Percentiles rank a stretch among this genome's conserved stretches.
Conservation (phyloP, 2,113 vertebrate species). For the Phalacrocorax pelagicus region DNA sequence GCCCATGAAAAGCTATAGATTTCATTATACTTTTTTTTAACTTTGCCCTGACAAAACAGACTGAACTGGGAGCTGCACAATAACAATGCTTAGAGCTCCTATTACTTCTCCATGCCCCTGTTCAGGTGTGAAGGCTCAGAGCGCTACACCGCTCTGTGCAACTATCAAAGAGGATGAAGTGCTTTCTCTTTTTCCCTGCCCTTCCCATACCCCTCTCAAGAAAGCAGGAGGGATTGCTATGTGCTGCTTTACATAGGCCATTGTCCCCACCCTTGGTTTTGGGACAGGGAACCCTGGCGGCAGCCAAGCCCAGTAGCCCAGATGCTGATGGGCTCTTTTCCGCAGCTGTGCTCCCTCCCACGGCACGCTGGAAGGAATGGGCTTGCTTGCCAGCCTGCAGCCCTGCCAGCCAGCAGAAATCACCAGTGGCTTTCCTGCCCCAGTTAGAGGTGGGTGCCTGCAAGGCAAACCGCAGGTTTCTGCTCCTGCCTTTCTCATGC, state of each 20-base stretch:
- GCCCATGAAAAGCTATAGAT: not conserved
- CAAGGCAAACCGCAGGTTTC: not conserved
- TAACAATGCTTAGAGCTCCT: not conserved
- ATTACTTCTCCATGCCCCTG: rapidly evolving
- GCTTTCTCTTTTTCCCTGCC: not conserved
- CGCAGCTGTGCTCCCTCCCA: not conserved
- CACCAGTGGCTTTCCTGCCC: rapidly evolving
- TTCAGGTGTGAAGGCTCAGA: not conserved
- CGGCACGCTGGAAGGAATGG: not conserved
- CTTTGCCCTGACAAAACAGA: not conserved
- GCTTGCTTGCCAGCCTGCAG: not conserved
- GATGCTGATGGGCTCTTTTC: not conserved
- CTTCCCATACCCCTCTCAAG: not conserved
- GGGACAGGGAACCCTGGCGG: not conserved
- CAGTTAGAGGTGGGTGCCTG: rapidly evolving
- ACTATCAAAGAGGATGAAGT: not conserved
- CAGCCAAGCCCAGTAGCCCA: not conserved
- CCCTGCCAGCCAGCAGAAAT: too few species aligned
- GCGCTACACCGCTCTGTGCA: not conserved
- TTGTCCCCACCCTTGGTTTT: not conserved
- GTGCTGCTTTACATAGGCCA: not conserved
- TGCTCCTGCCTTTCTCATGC: not conserved
- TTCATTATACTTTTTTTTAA: not conserved
- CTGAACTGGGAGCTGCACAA: not conserved
- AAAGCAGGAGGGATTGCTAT: not conserved